Evolutionary conservation across 2,888 invertebrate species (phyloP).

Genomic region (Limulus polyphemus): DNA sequence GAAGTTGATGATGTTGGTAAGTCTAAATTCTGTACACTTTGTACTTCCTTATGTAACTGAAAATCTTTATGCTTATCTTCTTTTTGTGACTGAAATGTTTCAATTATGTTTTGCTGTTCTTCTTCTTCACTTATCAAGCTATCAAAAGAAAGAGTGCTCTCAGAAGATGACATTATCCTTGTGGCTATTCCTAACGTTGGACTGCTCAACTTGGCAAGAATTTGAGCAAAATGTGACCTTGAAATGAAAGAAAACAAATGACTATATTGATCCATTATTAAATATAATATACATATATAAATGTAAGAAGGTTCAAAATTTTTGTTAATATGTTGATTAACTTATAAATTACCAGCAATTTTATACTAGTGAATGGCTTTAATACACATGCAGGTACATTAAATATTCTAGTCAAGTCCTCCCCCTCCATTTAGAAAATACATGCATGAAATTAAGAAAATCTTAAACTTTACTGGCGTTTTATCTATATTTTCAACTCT

Average conservation of each 20-base stretch:
- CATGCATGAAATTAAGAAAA: neutral
- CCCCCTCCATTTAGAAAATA: neutral
- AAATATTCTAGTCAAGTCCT: neutral
- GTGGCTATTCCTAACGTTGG: neutral
- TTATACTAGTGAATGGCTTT: too few relatives aligned
- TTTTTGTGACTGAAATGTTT: too few relatives aligned
- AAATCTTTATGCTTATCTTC: too few relatives aligned
- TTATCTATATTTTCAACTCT: neutral
- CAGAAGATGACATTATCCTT: conserved; percentile 1
- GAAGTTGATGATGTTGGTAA: too few relatives aligned
- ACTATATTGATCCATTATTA: neutral
- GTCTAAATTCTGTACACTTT: too few relatives aligned
- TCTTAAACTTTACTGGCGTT: neutral
- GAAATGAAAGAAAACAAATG: neutral
- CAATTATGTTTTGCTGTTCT: too few relatives aligned
- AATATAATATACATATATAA: too few relatives aligned
- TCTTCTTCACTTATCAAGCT: neutral
- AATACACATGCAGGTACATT: too few relatives aligned
- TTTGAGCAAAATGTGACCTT: conserved; percentile 17
- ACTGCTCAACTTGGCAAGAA: conserved; percentile 14
- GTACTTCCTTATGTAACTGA: too few relatives aligned
- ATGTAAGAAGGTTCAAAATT: too few relatives aligned
- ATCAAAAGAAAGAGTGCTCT: neutral
- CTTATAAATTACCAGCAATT: too few relatives aligned
- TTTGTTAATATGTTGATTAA: too few relatives aligned